Evolutionary conservation across 2,888 invertebrate species (phyloP).

Genomic region (Atherix ibis): DNA sequence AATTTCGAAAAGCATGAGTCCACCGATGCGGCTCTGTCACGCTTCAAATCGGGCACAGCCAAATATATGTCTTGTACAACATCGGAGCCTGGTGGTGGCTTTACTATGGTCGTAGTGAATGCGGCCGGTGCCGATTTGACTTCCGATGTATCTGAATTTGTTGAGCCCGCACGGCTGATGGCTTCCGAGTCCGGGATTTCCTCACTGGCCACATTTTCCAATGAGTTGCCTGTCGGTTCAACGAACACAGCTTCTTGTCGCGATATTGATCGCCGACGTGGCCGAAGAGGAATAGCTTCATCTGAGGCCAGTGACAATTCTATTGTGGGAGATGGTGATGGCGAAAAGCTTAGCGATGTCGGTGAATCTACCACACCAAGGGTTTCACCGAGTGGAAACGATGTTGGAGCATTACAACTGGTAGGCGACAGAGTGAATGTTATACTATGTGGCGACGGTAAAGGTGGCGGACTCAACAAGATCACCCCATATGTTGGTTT

Average conservation of each 20-base stretch:
- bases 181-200: conserved; percentile 17
- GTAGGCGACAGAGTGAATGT: conserved; percentile 47
- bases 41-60: conserved; percentile 66
- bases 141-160: not conserved
- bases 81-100: conserved; percentile 6
- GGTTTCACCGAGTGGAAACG: conserved; percentile 27
- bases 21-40: conserved; percentile 75
- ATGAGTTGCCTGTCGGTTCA: conserved; percentile 52
- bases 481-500: conserved; percentile 28
- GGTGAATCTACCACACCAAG: conserved; percentile 22
- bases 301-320: conserved; percentile 39
- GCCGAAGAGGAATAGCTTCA: conserved; percentile 28
- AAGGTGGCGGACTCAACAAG: conserved; percentile 32
- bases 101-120: not conserved
- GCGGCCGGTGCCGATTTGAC: conserved; percentile 12
- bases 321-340: conserved; percentile 38
- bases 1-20: conserved; percentile 74
- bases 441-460: conserved; percentile 40
- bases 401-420: conserved; percentile 31
- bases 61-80: conserved; percentile 58
- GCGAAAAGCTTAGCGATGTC: conserved; percentile 27
- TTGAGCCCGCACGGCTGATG: not conserved
- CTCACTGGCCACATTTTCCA: conserved; percentile 49
- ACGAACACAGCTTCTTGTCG: conserved; percentile 72
- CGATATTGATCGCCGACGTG: conserved; percentile 56